Percentiles rank a stretch among this genome's conserved stretches.
phyloP scores from a whole-genome alignment of 1,140 invertebrate species.

The Apis dorsata region DNA sequence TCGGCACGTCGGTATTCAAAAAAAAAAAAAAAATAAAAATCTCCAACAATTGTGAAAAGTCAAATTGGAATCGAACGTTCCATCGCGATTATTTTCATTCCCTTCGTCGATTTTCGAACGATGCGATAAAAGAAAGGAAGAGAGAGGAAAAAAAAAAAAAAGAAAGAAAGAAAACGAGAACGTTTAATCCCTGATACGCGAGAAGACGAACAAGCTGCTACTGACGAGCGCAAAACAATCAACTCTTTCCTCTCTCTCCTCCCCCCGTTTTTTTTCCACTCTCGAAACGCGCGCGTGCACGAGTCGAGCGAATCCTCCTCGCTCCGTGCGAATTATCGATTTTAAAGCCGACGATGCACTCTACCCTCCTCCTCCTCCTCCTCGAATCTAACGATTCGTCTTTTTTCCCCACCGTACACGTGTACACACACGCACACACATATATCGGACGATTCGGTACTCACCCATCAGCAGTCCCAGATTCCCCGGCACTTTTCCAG shows the following conservation, averaged over 20 bases:
- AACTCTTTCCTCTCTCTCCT: background rate
- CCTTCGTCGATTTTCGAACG: too few species aligned
- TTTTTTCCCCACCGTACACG: background rate
- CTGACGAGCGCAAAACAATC: background rate
- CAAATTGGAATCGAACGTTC: background rate
- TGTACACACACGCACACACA: too few species aligned
- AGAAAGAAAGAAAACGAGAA: too few species aligned
- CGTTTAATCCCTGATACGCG: background rate
- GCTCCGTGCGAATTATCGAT: constrained; percentile 16
- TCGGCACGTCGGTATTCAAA: too few species aligned
- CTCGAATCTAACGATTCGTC: background rate
- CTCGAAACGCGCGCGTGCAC: background rate
- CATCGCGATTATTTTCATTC: too few species aligned
- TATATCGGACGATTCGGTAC: constrained; percentile 41
- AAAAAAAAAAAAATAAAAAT: too few species aligned
- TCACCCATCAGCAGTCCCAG: constrained; percentile 79
- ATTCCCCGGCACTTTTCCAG: constrained; percentile 76
- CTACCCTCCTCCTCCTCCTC: too few species aligned
- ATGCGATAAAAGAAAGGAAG: too few species aligned
- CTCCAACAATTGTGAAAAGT: background rate
- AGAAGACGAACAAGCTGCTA: background rate
- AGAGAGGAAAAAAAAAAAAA: too few species aligned
- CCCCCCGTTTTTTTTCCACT: background rate
- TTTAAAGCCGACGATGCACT: constrained; percentile 29
- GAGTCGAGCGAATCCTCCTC: background rate